Percentiles rank a stretch among this genome's conserved stretches.
Conservation (phyloP, 2,888 invertebrate genomes). For the Sinotaia quadrata region DNA sequence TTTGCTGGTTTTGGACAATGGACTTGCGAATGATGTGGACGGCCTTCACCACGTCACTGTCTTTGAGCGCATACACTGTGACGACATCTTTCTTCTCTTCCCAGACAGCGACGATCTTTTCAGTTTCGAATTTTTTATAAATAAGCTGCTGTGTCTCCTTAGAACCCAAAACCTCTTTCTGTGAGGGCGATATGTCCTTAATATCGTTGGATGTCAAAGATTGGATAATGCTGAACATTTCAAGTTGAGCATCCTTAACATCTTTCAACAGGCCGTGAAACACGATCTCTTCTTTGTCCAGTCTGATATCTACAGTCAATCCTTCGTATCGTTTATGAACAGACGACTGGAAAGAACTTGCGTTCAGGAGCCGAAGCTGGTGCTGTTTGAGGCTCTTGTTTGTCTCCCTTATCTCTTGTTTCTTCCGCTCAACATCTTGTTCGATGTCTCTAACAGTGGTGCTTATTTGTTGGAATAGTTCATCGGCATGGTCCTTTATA, state of each 20-base stretch:
- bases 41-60: not conserved
- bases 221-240: not conserved
- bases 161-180: too few relatives aligned
- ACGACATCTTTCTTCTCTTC: not conserved
- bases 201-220: not conserved
- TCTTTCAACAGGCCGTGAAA: not conserved
- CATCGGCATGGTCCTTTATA: not conserved
- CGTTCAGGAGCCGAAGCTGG: not conserved
- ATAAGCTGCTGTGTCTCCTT: too few relatives aligned
- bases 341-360: not conserved
- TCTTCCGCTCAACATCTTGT: conserved; percentile 6
- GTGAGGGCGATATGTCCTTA: too few relatives aligned
- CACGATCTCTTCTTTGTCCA: not conserved
- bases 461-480: not conserved
- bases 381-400: not conserved
- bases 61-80: not conserved
- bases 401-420: not conserved
- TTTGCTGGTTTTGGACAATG: not conserved
- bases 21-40: not conserved
- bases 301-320: not conserved
- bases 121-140: too few relatives aligned
- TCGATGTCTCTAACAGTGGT: not conserved
- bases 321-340: not conserved
- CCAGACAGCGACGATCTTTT: too few relatives aligned
- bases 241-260: not conserved